Conservation (phyloP, 2,797 vertebrate genomes). For the Diceros bicornis region DNA sequence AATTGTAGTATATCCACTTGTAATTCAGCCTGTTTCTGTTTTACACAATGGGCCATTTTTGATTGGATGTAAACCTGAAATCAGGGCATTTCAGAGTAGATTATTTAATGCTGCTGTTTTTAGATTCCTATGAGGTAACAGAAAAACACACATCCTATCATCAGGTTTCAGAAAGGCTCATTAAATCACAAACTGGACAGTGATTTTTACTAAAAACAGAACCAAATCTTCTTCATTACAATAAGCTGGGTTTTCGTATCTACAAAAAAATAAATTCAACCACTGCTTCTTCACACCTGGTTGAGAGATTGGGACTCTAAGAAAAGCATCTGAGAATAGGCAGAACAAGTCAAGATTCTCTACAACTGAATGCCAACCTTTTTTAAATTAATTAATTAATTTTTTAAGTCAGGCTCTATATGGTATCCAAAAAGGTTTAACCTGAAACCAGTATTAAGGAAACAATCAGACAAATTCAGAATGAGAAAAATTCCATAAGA, state of each 20-base stretch:
- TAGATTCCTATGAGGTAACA: conserved; percentile 28
- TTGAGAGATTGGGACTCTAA: not conserved
- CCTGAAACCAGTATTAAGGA: conserved; percentile 2
- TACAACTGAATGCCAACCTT: conserved; percentile 11
- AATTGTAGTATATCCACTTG: not conserved
- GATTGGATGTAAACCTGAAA: not conserved
- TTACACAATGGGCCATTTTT: conserved; percentile 27
- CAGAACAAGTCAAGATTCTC: conserved; percentile 43
- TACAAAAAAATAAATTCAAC: not conserved
- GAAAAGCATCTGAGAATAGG: conserved; percentile 43
- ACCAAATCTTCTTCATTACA: conserved; percentile 27
- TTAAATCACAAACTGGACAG: conserved; percentile 49
- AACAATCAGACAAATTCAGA: conserved; percentile 56
- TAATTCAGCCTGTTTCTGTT: conserved; percentile 44
- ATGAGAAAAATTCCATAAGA: not conserved
- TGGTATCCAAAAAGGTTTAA: conserved; percentile 17
- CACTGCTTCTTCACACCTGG: not conserved
- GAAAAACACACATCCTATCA: conserved; percentile 7
- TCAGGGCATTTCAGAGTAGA: conserved; percentile 50
- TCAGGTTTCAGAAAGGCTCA: conserved; percentile 45
- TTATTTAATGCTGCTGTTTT: conserved; percentile 28
- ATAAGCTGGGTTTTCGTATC: not conserved
- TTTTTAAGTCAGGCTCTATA: not conserved
- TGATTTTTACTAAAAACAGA: conserved; percentile 53
- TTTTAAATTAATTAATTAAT: not conserved